A percentile compares a stretch with the other conserved stretches of the same genome.
Evolutionary conservation across 2,888 invertebrate species (phyloP).

Genomic region (Sinohyriopsis cumingii): DNA sequence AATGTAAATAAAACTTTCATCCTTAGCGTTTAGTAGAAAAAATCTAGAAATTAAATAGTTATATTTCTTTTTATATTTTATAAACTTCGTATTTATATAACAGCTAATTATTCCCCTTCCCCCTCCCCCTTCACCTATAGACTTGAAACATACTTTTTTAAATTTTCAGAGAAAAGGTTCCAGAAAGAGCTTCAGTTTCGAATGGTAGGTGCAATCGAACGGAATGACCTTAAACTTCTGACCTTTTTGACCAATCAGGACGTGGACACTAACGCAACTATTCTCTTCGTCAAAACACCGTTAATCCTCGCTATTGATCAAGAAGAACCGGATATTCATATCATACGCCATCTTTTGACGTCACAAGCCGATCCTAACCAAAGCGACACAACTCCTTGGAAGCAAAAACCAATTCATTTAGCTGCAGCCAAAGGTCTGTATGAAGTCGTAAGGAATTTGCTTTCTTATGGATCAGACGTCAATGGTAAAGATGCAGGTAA

Average conservation of each 20-base stretch:
- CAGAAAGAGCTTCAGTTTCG: conserved; percentile 38
- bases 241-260: conserved; percentile 18
- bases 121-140: too few relatives aligned
- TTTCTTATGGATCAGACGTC: conserved; percentile 13
- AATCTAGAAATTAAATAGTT: too few relatives aligned
- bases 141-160: background rate
- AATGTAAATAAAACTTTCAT: too few relatives aligned
- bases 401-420: conserved; percentile 22
- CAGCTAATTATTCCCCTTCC: too few relatives aligned
- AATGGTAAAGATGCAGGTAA: conserved; percentile 24
- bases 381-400: conserved; percentile 18
- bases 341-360: conserved; percentile 15
- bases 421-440: conserved; percentile 20
- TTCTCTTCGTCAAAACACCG: conserved; percentile 31
- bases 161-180: conserved; percentile 30
- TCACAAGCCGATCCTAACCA: conserved; percentile 20
- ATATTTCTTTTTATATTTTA: too few relatives aligned
- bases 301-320: conserved; percentile 31
- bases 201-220: conserved; percentile 35
- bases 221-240: conserved; percentile 9
- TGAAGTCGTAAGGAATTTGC: conserved; percentile 14
- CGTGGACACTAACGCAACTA: conserved; percentile 29
- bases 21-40: too few relatives aligned
- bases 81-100: too few relatives aligned
- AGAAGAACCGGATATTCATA: conserved; percentile 7